Base-by-base conservation (phyloP, 2,888 invertebrate species). In the Patella caerulea region DNA sequence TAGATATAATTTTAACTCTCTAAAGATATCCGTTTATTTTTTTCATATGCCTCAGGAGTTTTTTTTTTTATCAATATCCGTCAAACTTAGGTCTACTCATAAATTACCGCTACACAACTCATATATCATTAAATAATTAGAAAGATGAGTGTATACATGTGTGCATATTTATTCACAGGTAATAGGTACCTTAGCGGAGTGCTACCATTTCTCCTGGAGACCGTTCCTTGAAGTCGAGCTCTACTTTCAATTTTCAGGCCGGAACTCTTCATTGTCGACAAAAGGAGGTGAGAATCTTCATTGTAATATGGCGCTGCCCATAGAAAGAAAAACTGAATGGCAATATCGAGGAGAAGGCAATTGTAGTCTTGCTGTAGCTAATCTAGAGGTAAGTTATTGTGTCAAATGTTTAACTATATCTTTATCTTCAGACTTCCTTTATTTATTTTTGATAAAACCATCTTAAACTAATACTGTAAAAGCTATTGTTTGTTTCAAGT, bases 271-370 rank as follows among this genome's bases (percentile, higher is more conserved):
- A 53, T 19, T 75, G 34, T 52, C 55, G 55, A 65, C 19, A 19
- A 65, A 14, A 69, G 53, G 70, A 45, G 52, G 19, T 34, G 52
- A 19, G 1, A 71, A 77, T 69, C n/a, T 24, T 29, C 29, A 17
- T 73, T 52, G 69, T 72, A 77, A 73, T 56, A 76, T 79, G 77
- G 83, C 83, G 82, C 73, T 71, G 59, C 56, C 77, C 73, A 73
- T 77, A 70, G 53, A 59, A 52, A 81, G 82, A 70, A 78, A 82
- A 76, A 74, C 77, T 77, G 84, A 86, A 77, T 86, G 87, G 84
- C 80, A 83, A 76, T 87, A 86, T 79, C 81, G 88, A 70, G 88
- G 88, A 17, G 88, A 88, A 82, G 88, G 88, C 55, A 86, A 87
- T 73, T 83, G 86, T 69, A 84, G 85, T 79, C 83, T 88, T 17